Evolutionary conservation across 2,888 invertebrate genomes (phyloP).

Genomic region (Rhabditoides inermis): DNA sequence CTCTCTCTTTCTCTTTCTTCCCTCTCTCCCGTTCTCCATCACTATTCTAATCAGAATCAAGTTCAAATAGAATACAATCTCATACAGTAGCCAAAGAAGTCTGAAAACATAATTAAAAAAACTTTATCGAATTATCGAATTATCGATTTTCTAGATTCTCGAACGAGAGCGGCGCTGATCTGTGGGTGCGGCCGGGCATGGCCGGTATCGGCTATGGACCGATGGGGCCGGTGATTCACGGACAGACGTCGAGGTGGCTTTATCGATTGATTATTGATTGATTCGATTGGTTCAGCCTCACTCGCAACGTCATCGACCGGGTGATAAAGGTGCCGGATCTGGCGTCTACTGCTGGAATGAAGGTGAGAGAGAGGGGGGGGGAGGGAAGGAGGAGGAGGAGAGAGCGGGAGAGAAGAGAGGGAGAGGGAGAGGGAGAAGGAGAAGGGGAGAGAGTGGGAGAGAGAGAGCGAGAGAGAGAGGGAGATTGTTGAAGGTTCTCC

Average conservation of each 20-base stretch:
- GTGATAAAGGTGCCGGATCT: constrained; percentile 39
- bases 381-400: background rate
- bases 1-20: too few species aligned
- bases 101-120: background rate
- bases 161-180: constrained; percentile 14
- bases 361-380: constrained; percentile 15
- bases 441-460: constrained; percentile 18
- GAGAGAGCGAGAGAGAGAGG: background rate
- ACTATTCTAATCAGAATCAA: too few species aligned
- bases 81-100: too few species aligned
- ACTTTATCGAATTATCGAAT: background rate
- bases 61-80: too few species aligned
- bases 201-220: constrained; percentile 26
- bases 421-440: background rate
- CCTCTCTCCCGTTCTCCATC: too few species aligned
- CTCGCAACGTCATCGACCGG: constrained; percentile 39
- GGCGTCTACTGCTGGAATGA: constrained; percentile 41
- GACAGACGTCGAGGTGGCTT: constrained; percentile 23
- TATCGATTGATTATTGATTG: too few species aligned
- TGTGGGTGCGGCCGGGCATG: constrained; percentile 27
- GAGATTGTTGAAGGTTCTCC: background rate
- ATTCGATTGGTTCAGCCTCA: too few species aligned
- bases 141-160: constrained; percentile 10
- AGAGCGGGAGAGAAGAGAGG: background rate
- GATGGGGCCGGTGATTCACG: constrained; percentile 17